These are phyloP conservation scores for Apoda limacodes DNA, from an alignment of 2,888 invertebrate species.

Conservation along the genomic window DNA sequence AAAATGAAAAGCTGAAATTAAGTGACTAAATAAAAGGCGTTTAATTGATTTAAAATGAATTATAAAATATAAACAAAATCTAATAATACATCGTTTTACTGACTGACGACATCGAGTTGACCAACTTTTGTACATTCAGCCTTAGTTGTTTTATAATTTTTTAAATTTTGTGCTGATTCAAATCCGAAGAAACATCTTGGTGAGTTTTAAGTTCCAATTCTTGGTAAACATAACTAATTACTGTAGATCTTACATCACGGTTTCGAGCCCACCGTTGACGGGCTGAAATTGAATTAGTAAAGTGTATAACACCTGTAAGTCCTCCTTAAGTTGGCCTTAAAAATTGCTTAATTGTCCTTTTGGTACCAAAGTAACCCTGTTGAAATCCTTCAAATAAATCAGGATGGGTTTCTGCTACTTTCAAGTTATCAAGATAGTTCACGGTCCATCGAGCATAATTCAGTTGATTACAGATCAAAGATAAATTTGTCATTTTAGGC, in stretches of 20 bases:
- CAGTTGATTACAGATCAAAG: conserved; percentile 18
- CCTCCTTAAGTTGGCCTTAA: conserved; percentile 21
- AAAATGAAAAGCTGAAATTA: too few relatives aligned
- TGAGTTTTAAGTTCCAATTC: conserved; percentile 7
- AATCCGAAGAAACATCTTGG: conserved; percentile 13
- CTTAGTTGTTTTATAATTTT: conserved; percentile 15
- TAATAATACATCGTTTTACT: too few relatives aligned
- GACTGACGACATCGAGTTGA: too few relatives aligned
- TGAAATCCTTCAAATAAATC: conserved; percentile 13
- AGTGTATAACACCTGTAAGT: conserved; percentile 23
- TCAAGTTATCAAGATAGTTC: conserved; percentile 19
- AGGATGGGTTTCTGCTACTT: conserved; percentile 18
- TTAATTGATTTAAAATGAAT: too few relatives aligned
- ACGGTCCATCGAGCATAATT: conserved; percentile 21
- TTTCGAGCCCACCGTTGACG: conserved; percentile 20
- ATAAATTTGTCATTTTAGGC: conserved; percentile 20
- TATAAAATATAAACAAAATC: too few relatives aligned
- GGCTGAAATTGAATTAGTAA: conserved; percentile 20
- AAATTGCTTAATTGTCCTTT: conserved; percentile 20
- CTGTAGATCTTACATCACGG: conserved; percentile 21
- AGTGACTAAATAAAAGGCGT: too few relatives aligned
- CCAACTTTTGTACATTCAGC: too few relatives aligned
- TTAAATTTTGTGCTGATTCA: conserved; percentile 14
- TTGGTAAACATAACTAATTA: conserved; percentile 12
- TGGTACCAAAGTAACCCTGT: conserved; percentile 19